These are phyloP conservation scores for Siniperca knerii DNA, from an alignment of 2,113 vertebrate species.

Conservation along the genomic window DNA sequence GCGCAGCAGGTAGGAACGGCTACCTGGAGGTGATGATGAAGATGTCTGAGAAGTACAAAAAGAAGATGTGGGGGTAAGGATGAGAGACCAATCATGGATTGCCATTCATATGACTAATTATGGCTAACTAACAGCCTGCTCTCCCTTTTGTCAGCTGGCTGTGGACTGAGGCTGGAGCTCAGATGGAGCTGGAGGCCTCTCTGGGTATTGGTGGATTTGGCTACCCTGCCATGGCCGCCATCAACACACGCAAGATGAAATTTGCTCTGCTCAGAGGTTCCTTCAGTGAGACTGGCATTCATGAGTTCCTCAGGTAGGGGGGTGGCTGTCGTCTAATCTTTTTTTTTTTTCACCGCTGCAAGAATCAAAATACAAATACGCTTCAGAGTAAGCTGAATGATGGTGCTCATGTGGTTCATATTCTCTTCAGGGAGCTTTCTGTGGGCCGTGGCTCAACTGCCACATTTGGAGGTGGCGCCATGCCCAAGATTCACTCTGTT, in stretches of 20 bases:
- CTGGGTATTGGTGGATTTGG: constrained; percentile 97
- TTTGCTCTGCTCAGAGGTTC: constrained; percentile 95
- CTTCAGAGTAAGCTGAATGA: background rate
- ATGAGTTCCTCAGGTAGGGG: constrained; percentile 85
- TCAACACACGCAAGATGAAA: constrained; percentile 97
- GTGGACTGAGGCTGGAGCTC: constrained; percentile 95
- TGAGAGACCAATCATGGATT: no score
- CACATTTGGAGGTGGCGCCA: constrained; percentile 88
- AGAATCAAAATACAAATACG: background rate
- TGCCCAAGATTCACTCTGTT: constrained; percentile 88
- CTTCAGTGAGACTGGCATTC: constrained; percentile 91
- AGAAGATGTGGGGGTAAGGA: constrained; percentile 99
- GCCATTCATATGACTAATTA: no score
- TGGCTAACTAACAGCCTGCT: background rate
- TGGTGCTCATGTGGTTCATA: background rate
- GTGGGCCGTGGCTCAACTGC: constrained; percentile 95
- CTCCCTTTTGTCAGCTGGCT: constrained; percentile 79
- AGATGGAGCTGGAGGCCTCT: constrained; percentile 91
- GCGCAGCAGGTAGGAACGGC: constrained; percentile 91
- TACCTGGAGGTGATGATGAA: constrained; percentile 94
- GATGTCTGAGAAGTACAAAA: constrained; percentile 98
- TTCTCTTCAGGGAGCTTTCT: constrained; percentile 90
- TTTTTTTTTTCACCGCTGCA: background rate
- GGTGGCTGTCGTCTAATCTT: background rate
- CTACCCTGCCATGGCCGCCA: constrained; percentile 96